Base-by-base conservation (phyloP, 2,888 invertebrate species). In the Entomobrya proxima region DNA sequence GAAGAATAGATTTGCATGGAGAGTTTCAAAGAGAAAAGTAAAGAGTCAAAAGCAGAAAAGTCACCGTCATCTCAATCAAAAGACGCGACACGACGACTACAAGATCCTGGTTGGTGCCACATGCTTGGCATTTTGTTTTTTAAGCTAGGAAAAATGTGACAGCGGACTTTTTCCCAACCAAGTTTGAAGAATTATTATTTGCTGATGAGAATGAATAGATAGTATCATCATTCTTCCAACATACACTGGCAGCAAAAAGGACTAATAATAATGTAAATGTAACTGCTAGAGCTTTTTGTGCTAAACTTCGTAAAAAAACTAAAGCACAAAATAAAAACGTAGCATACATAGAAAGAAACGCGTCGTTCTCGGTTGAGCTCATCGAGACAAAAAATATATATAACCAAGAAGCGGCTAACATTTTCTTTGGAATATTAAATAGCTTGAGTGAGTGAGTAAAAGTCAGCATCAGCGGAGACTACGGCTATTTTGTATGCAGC, bases 351-450 rank as follows among this genome's bases (percentile, higher is more conserved):
- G 18, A 64, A 64, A 55, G 9, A 35, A 11, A 32, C 15, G 50
- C 40, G 52, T 79, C 55, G 55, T 55, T 55, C 61, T 44, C 27
- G 74, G 47, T 74, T 81, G 21, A 83, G 67, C 76, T 76, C 76
- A 83, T 83, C 55, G 47, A 64, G 64, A 75, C 75, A 82, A 79
- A 79, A 83, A 64, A 83, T 35, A n/a, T n/a, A n/a, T n/a, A n/a
- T n/a, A n/a, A n/a, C n/a, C n/a, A n/a, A n/a, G n/a, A n/a, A n/a
- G n/a, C n/a, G n/a, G 37, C 18, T 52, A 79, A 27, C 79, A 79
- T 67, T 83, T 76, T 83, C 76, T 67, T 67, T 50, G 61, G 82
- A 83, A 83, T 83, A 83, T 83, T 83, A 83, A 83, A 83, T 76
- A 83, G 82, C 81, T n/a, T 81, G 61, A 81, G 75, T 61, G 75